phyloP scores from a whole-genome alignment of 2,888 invertebrate species.

The Tenthredo mesomela region DNA sequence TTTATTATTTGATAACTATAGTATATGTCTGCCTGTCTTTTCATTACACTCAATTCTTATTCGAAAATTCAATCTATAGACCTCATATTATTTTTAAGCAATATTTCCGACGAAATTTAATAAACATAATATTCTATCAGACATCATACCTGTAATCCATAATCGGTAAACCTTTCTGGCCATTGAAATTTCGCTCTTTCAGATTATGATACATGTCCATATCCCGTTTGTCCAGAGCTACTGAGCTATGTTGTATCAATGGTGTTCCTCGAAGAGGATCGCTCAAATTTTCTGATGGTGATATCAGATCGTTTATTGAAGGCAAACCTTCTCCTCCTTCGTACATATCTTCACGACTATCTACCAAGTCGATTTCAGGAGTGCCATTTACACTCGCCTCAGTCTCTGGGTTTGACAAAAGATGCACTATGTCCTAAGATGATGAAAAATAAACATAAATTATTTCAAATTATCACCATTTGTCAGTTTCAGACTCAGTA shows the following conservation, averaged over 20 bases:
- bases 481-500: neutral
- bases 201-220: constrained; percentile 44
- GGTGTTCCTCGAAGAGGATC: constrained; percentile 46
- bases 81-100: neutral
- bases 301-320: neutral
- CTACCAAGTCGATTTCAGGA: neutral
- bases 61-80: neutral
- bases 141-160: constrained; percentile 73
- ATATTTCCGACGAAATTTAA: neutral
- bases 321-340: constrained; percentile 4
- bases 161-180: constrained; percentile 72
- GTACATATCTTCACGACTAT: constrained; percentile 37
- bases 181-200: constrained; percentile 1
- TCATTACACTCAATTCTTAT: neutral
- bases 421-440: constrained; percentile 22
- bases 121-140: neutral
- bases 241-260: constrained; percentile 33
- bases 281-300: neutral
- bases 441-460: neutral
- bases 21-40: neutral
- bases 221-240: constrained; percentile 57
- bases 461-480: neutral
- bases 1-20: neutral
- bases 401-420: neutral
- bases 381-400: neutral